phyloP scores from a whole-genome alignment of 2,888 invertebrate species.

The Salpingus planirostris region DNA sequence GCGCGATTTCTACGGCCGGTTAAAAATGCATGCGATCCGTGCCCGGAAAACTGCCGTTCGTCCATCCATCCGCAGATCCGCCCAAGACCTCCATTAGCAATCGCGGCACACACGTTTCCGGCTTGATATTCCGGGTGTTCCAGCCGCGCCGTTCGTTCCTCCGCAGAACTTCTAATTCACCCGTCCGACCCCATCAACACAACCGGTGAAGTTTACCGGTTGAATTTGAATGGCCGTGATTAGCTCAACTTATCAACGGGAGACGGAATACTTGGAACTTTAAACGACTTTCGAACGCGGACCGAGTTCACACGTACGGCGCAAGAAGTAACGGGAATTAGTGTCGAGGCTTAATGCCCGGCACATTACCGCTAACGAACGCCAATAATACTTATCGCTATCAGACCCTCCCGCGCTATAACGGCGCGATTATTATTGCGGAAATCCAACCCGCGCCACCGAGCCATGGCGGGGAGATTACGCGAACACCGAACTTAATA shows the following conservation, averaged over 20 bases:
- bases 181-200: conserved; percentile 24
- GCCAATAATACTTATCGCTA: conserved; percentile 6
- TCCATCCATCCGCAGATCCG: too few relatives aligned
- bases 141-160: conserved; percentile 17
- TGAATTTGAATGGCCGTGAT: conserved; percentile 28
- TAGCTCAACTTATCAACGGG: conserved; percentile 24
- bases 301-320: conserved; percentile 15
- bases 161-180: conserved; percentile 22
- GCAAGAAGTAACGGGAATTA: conserved; percentile 7
- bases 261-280: conserved; percentile 20
- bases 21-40: conserved; percentile 12
- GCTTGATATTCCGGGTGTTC: conserved; percentile 25
- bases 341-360: conserved; percentile 4
- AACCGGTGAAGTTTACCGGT: conserved; percentile 24
- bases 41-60: too few relatives aligned
- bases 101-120: conserved; percentile 21
- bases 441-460: too few relatives aligned
- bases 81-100: conserved; percentile 16
- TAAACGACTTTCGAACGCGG: conserved; percentile 18
- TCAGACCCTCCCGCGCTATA: conserved; percentile 1
- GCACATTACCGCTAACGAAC: conserved; percentile 2
- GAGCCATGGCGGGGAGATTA: too few relatives aligned
- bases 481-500: too few relatives aligned
- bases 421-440: too few relatives aligned
- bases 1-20: conserved; percentile 4